Percentiles rank a stretch among this genome's conserved stretches.
These are phyloP conservation scores for Sericinus montela DNA, from an alignment of 2,888 invertebrate genomes.

Conservation along the genomic window DNA sequence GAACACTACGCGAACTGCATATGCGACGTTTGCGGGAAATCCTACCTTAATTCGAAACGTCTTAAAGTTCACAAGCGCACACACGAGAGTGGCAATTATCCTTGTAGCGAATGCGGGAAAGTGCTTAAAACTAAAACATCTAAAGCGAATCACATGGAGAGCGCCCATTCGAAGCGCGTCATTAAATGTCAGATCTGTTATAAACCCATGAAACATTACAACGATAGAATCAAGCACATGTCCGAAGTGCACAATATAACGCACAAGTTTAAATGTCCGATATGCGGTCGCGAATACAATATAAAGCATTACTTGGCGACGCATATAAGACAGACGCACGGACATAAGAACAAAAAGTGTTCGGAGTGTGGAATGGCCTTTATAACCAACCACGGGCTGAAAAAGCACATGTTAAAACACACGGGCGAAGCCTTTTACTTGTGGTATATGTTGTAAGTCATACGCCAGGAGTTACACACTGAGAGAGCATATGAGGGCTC, in stretches of 20 bases:
- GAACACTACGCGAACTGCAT: constrained; percentile 71
- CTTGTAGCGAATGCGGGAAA: constrained; percentile 55
- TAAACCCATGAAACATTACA: constrained; percentile 66
- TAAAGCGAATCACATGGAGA: constrained; percentile 58
- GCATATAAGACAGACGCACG: constrained; percentile 64
- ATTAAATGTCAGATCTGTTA: constrained; percentile 62
- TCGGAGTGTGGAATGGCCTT: constrained; percentile 69
- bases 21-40: constrained; percentile 72
- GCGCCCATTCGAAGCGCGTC: constrained; percentile 53
- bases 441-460: constrained; percentile 58
- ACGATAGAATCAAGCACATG: constrained; percentile 66
- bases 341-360: constrained; percentile 67
- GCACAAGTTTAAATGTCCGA: constrained; percentile 55
- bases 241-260: constrained; percentile 60
- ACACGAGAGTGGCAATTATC: constrained; percentile 62
- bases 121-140: constrained; percentile 56
- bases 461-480: constrained; percentile 60
- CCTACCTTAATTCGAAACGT: constrained; percentile 67
- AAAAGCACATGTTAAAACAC: constrained; percentile 55
- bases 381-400: constrained; percentile 51
- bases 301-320: constrained; percentile 66
- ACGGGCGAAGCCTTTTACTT: constrained; percentile 53
- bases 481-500: constrained; percentile 58
- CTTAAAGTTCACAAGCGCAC: constrained; percentile 70
- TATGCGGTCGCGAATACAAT: constrained; percentile 54